These are phyloP conservation scores for Alaudala cheleensis DNA, from an alignment of 2,113 vertebrate genomes.

Conservation along the genomic window DNA sequence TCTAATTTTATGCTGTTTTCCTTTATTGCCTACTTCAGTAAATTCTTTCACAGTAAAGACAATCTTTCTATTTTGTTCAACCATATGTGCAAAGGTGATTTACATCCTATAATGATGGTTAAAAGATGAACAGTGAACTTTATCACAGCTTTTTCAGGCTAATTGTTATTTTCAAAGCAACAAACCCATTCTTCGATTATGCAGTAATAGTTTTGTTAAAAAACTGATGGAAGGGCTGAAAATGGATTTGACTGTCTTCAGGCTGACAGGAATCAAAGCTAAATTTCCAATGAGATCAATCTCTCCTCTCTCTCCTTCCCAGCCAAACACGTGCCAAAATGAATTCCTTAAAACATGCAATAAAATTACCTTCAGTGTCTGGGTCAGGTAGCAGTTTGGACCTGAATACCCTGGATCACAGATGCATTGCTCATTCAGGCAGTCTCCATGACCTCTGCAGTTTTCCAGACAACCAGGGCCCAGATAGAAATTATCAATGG, in stretches of 20 bases:
- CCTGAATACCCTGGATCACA: constrained; percentile 95
- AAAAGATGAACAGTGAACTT: neutral
- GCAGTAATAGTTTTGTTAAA: neutral
- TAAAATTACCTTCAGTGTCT: constrained; percentile 85
- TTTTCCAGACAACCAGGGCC: constrained; percentile 91
- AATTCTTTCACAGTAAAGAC: neutral
- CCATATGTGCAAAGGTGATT: neutral
- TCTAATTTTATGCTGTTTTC: neutral
- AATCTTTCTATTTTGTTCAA: neutral
- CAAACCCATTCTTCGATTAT: neutral
- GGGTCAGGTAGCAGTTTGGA: constrained; percentile 89
- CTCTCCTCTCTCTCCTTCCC: neutral
- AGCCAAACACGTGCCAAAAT: neutral
- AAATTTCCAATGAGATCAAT: neutral
- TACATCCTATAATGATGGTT: neutral
- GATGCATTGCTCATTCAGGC: constrained; percentile 90
- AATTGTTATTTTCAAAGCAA: neutral
- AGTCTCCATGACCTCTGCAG: constrained; percentile 95
- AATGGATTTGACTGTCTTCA: neutral
- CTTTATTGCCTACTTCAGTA: neutral
- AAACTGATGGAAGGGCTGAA: neutral
- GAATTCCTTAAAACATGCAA: neutral
- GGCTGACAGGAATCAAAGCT: neutral
- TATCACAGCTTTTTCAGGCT: neutral
- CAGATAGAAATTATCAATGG: constrained; percentile 96